Percentiles rank a stretch among this genome's conserved stretches.
Conservation (phyloP, 2,888 invertebrate genomes). For the Napeogenes inachia region DNA sequence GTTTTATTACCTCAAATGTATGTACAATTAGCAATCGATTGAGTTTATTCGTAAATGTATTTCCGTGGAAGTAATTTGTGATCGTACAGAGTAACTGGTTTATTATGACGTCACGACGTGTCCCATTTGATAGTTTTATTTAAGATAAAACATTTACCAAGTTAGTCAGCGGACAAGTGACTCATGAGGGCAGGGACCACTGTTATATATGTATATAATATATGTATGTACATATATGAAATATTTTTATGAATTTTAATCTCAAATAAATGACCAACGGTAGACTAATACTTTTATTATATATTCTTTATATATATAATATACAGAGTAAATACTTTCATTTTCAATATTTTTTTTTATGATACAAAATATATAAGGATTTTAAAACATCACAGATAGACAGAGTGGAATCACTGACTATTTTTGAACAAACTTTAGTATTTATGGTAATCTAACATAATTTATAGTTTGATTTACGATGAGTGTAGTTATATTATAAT, state of each 20-base stretch:
- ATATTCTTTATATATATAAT: background rate
- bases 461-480: background rate
- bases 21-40: slow-evolving; percentile 20
- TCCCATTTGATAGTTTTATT: slow-evolving; percentile 11
- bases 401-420: background rate
- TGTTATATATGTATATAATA: too few species aligned
- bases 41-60: background rate
- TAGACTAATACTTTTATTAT: too few species aligned
- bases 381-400: background rate
- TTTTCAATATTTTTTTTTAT: too few species aligned
- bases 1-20: slow-evolving; percentile 11
- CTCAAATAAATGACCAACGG: too few species aligned
- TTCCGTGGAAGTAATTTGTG: slow-evolving; percentile 3
- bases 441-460: too few species aligned
- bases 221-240: background rate
- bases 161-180: slow-evolving; percentile 17
- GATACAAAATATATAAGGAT: too few species aligned
- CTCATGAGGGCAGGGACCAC: slow-evolving; percentile 12
- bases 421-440: background rate
- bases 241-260: too few species aligned
- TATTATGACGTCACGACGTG: slow-evolving; percentile 9
- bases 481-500: background rate
- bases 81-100: background rate
- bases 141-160: slow-evolving; percentile 1
- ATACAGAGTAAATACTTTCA: too few species aligned